Evolutionary conservation across 2,888 invertebrate genomes (phyloP).

Genomic region (Diarsia rubi): DNA sequence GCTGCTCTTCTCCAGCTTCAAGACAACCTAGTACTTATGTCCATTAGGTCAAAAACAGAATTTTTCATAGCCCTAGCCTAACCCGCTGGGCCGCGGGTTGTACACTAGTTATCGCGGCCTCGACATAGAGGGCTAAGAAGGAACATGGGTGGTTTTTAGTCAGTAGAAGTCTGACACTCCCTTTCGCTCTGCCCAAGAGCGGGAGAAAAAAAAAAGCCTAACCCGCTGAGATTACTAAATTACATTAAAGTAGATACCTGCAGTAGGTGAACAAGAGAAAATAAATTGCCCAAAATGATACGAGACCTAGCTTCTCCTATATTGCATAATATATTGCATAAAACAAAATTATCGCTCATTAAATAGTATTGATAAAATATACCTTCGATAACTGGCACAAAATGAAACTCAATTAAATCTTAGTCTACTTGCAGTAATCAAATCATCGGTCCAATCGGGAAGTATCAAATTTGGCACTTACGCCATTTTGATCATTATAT

Average conservation of each 20-base stretch:
- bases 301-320: not conserved
- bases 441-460: not conserved
- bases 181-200: too few relatives aligned
- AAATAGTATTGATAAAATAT: not conserved
- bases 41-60: not conserved
- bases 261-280: too few relatives aligned
- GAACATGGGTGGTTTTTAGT: too few relatives aligned
- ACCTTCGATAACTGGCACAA: not conserved
- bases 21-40: too few relatives aligned
- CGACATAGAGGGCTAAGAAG: too few relatives aligned
- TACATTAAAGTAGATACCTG: not conserved
- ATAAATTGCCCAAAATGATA: too few relatives aligned
- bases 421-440: not conserved
- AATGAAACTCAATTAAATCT: not conserved
- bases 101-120: too few relatives aligned
- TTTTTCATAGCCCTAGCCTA: not conserved
- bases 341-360: not conserved
- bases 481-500: not conserved
- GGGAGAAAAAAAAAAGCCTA: too few relatives aligned
- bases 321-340: too few relatives aligned
- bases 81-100: too few relatives aligned
- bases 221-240: not conserved
- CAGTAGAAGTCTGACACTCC: too few relatives aligned
- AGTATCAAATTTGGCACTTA: not conserved
- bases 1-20: not conserved